Base-by-base conservation (phyloP, 1,140 invertebrate genomes). In the Scaptomyza pallida region DNA sequence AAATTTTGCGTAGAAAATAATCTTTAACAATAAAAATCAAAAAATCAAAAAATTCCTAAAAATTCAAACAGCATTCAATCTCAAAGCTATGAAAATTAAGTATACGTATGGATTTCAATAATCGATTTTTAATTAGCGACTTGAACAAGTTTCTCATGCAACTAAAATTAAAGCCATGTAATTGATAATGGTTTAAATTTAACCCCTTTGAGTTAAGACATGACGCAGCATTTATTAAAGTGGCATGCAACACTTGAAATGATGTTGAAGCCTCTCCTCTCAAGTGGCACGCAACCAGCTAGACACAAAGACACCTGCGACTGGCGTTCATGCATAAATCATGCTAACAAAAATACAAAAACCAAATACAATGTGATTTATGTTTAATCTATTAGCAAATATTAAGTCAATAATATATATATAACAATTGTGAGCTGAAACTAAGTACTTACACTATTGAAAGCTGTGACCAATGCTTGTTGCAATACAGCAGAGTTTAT, bases 361-460 rank as follows among this genome's bases (percentile, higher is more conserved):
- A 54, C 55, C 68, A 30, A 30, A 30, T 6, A 8, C 26, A 9
- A 9, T 75, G 72, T 83, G 79, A 83, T 83, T 83, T 83, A 83
- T 83, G 79, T 75, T 72, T 78, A 85, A 83, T 72, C 79, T 83
- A 83, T 83, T 83, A 83, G 80, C 79, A 79, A 83, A 83, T 75
- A 83, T 83, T 83, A 83, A 83, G 54, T 78, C 72, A 83, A 78
- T 72, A n/a, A n/a, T n/a, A n/a, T n/a, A n/a, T n/a, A n/a, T 26
- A 68, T 68, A 62, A 68, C 79, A 83, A 83, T 83, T 83, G 79
- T 61, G 15, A 26, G 44, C 19, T 9, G 23, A 51, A 30, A 9
- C 21, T 50, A 52, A 79, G 44, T 73, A 44, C 52, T 43, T 5
- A 26, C 26, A 30, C 6, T 30, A 8, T 30, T 30, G 26, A 30